Evolutionary conservation across 2,888 invertebrate species (phyloP).

Genomic region (Amiota minor): DNA sequence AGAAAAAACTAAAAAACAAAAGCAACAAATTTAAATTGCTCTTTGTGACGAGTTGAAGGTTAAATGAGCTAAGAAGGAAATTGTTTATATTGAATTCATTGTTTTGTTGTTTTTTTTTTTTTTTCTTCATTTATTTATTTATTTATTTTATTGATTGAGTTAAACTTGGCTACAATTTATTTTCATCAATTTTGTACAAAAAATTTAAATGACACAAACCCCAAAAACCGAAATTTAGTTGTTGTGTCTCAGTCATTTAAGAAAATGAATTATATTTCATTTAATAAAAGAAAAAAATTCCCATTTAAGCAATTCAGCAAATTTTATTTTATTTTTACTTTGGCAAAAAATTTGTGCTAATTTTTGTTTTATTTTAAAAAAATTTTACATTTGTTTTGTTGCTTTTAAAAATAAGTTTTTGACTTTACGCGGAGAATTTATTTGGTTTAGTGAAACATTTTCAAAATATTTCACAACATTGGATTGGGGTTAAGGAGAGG

Average conservation of each 20-base stretch:
- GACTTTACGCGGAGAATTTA: neutral
- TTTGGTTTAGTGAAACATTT: slow-evolving; percentile 1
- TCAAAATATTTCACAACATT: neutral
- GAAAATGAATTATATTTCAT: no score
- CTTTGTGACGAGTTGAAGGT: slow-evolving; percentile 67
- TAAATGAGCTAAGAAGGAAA: slow-evolving; percentile 45
- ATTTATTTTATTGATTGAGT: slow-evolving; percentile 19
- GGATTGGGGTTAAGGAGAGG: neutral
- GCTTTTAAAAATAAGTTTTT: slow-evolving; percentile 19
- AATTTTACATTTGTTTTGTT: neutral
- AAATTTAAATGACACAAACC: neutral
- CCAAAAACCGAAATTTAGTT: no score
- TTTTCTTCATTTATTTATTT: slow-evolving; percentile 2
- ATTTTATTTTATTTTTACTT: slow-evolving; percentile 1
- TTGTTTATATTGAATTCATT: slow-evolving; percentile 10
- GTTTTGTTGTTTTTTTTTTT: neutral
- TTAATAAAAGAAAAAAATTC: no score
- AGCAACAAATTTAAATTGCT: slow-evolving; percentile 47
- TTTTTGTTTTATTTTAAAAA: slow-evolving; percentile 22
- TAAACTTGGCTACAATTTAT: slow-evolving; percentile 18
- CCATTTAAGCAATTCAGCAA: slow-evolving; percentile 19
- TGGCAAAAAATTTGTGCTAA: slow-evolving; percentile 7
- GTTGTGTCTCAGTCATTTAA: no score
- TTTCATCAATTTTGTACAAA: neutral
- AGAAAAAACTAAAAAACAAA: slow-evolving; percentile 27